Evolutionary conservation across 37 sponge, comb jelly and placozoan genomes (phyloP).

Genomic region (Bolinopsis microptera): DNA sequence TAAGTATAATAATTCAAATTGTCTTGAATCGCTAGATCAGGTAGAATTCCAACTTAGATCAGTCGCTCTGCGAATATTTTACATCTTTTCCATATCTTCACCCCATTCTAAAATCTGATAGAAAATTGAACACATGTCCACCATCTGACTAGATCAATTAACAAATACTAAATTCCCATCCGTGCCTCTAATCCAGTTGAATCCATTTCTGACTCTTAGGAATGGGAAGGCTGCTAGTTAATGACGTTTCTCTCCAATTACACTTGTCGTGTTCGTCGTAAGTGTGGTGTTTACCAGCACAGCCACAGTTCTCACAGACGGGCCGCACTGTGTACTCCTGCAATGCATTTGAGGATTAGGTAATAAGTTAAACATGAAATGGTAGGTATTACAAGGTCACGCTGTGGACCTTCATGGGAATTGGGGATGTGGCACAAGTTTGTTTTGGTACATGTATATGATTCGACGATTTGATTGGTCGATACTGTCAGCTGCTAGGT

Average conservation of each 20-base stretch:
- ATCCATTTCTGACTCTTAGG: conserved; percentile 41
- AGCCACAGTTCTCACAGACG: conserved; percentile 19
- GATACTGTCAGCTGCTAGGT: too few species aligned
- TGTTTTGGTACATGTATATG: too few species aligned
- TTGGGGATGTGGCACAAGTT: too few species aligned
- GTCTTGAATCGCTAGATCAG: too few species aligned
- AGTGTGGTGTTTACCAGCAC: conserved; percentile 5
- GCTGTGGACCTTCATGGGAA: too few species aligned
- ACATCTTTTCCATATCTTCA: neutral
- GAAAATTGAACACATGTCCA: neutral
- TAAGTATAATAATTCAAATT: too few species aligned
- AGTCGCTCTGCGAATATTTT: too few species aligned
- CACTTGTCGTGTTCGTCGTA: conserved; percentile 2
- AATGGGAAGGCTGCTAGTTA: conserved; percentile 24
- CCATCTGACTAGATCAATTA: too few species aligned
- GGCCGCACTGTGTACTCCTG: neutral
- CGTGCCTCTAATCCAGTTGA: neutral
- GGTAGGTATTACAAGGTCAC: neutral
- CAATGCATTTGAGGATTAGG: neutral
- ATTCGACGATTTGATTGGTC: too few species aligned
- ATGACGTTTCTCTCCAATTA: conserved; percentile 33
- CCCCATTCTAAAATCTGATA: neutral
- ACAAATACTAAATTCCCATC: too few species aligned
- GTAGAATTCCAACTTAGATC: too few species aligned
- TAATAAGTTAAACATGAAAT: neutral